A percentile compares a stretch with the other conserved stretches of the same genome.
phyloP scores from a whole-genome alignment of 2,113 vertebrate species.

The Hemiscyllium ocellatum region DNA sequence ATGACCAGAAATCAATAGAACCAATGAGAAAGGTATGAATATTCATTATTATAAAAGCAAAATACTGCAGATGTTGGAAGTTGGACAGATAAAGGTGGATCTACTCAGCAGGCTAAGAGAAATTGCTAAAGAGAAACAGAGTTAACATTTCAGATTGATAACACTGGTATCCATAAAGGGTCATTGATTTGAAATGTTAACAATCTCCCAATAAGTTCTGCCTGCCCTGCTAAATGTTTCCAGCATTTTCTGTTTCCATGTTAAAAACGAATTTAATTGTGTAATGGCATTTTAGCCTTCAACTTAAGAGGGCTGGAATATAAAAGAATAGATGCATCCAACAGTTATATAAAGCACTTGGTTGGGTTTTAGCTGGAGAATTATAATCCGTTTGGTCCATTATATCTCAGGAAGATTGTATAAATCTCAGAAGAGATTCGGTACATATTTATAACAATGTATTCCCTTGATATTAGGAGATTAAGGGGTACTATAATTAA shows the following conservation, averaged over 20 bases:
- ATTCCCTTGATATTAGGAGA: not conserved
- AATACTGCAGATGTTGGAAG: not conserved
- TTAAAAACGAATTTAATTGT: not conserved
- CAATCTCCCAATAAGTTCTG: not conserved
- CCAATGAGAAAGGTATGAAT: not conserved
- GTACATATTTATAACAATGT: not conserved
- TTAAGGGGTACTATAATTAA: not conserved
- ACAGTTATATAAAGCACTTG: not conserved
- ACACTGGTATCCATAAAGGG: not conserved
- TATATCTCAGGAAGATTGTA: not conserved
- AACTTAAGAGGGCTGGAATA: not conserved
- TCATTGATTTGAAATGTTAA: not conserved
- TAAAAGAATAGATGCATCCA: too few relatives aligned
- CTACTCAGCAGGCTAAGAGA: too few relatives aligned
- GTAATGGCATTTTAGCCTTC: not conserved
- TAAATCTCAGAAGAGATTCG: not conserved
- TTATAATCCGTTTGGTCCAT: not conserved
- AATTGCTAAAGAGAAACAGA: not conserved
- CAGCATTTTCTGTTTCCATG: not conserved
- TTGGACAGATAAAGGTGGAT: not conserved
- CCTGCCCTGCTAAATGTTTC: not conserved
- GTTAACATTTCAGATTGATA: too few relatives aligned
- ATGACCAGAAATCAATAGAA: not conserved
- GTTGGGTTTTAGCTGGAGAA: not conserved
- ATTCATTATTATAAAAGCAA: not conserved